A percentile compares a stretch with the other conserved stretches of the same genome.
Conservation (phyloP, 2,888 invertebrate species). For the Epirrhoe alternata region DNA sequence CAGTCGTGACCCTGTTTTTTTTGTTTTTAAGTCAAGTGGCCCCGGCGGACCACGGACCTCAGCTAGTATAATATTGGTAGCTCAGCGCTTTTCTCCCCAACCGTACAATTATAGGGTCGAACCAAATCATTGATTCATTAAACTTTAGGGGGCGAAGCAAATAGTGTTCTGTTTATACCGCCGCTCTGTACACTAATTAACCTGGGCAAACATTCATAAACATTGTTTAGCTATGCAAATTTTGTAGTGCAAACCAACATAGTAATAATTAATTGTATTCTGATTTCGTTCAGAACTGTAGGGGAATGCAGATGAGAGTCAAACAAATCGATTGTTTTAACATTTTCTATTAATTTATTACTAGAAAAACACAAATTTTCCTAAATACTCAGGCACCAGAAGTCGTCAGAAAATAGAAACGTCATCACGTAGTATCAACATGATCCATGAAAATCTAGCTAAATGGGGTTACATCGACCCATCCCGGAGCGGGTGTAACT, state of each 20-base stretch:
- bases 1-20: no score
- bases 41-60: no score
- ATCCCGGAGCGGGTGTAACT: no score
- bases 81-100: conserved; percentile 4
- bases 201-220: conserved; percentile 69
- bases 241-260: conserved; percentile 48
- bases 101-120: conserved; percentile 56
- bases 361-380: background rate
- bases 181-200: conserved; percentile 72
- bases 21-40: no score
- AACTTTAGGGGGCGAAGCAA: conserved; percentile 70
- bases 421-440: no score
- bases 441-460: no score
- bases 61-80: background rate
- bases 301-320: conserved; percentile 13
- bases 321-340: conserved; percentile 18
- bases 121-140: conserved; percentile 76
- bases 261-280: conserved; percentile 42
- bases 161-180: conserved; percentile 59
- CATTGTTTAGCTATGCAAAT: conserved; percentile 44
- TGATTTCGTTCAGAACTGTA: conserved; percentile 36
- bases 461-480: no score
- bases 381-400: no score
- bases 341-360: background rate
- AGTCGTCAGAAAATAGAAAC: no score